Base-by-base conservation (phyloP, 2,888 invertebrate genomes). In the Leptinotarsa haldemani region DNA sequence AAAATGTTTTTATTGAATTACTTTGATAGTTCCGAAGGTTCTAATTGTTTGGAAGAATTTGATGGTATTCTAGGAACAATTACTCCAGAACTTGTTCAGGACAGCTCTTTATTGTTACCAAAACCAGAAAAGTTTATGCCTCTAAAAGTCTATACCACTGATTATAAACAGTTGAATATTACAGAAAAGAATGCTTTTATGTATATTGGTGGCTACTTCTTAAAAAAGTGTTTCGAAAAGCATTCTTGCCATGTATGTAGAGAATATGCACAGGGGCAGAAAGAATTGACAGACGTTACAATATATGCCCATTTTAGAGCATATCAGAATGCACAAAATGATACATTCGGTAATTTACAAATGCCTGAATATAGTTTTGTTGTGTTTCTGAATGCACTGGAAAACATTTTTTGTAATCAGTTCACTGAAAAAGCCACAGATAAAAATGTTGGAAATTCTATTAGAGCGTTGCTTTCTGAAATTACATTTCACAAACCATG, bases 21-120 rank as follows among this genome's bases (percentile, higher is more conserved):
- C 47, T 68, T 68, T 53, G 46, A 68, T 15, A 64, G 46, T 22
- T 47, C 52, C 40, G 68, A 68, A 52, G 68, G 68, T 53, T 22
- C 50, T 53, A 53, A 56, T 68, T 68, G 68, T 68, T 25, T 68
- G 46, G 64, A 64, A 64, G 64, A 40, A 40, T 64, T 64, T 46
- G 25, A 64, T 64, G 16, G n/a, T 46, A 64, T 64, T 64, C 46
- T 30, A 64, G 46, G 46, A n/a, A 46, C 47, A 64, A 46, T 64
- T 46, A 64, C 64, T 18, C 64, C 40, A 64, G 47, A 64, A 64
- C 64, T 64, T 47, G 20, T 64, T 46, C 46, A 64, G 47, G 47
- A 47, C 64, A 64, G 46, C 64, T 64, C 64, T 9, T 7, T 64
- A n/a, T 40, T 64, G 46, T 46, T 64, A 47, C 40, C 46, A 64